These are phyloP conservation scores for Xiphophorus couchianus DNA, from an alignment of 2,113 vertebrate genomes.

Conservation along the genomic window DNA sequence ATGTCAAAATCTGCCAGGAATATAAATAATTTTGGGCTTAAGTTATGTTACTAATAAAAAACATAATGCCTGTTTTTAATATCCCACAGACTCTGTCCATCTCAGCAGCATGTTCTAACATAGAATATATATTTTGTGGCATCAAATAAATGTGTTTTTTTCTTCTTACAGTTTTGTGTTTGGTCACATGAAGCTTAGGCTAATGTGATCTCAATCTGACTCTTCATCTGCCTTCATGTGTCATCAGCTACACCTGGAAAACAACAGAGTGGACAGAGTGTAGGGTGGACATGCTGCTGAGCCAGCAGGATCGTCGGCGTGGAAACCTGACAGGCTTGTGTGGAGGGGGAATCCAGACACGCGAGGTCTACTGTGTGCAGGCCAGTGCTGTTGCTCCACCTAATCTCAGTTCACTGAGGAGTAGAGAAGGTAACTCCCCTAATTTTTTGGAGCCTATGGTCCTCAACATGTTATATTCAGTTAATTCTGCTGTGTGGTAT, in stretches of 20 bases:
- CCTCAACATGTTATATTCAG: not conserved
- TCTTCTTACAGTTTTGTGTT: no score
- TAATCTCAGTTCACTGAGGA: slow-evolving; percentile 81
- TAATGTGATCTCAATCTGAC: not conserved
- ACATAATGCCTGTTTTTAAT: no score
- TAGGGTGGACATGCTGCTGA: slow-evolving; percentile 90
- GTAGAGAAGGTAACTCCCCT: slow-evolving; percentile 87
- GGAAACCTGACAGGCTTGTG: slow-evolving; percentile 93
- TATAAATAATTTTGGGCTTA: no score
- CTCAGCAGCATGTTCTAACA: no score
- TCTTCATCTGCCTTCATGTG: slow-evolving; percentile 1
- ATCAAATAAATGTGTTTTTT: no score
- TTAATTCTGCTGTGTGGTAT: not conserved
- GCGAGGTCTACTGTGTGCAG: slow-evolving; percentile 92
- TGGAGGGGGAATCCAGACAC: slow-evolving; percentile 90
- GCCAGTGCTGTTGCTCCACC: slow-evolving; percentile 78
- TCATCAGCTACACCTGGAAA: slow-evolving; percentile 88
- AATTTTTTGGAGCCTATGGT: not conserved
- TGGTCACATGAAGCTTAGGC: not conserved
- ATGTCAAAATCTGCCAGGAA: no score
- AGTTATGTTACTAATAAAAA: not conserved
- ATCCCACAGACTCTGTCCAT: no score
- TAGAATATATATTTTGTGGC: no score
- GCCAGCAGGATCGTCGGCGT: slow-evolving; percentile 93
- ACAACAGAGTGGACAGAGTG: slow-evolving; percentile 94